Percentiles rank a stretch among this genome's conserved stretches.
Evolutionary conservation across 2,888 invertebrate genomes (phyloP).

Genomic region (Eupsilia transversa): DNA sequence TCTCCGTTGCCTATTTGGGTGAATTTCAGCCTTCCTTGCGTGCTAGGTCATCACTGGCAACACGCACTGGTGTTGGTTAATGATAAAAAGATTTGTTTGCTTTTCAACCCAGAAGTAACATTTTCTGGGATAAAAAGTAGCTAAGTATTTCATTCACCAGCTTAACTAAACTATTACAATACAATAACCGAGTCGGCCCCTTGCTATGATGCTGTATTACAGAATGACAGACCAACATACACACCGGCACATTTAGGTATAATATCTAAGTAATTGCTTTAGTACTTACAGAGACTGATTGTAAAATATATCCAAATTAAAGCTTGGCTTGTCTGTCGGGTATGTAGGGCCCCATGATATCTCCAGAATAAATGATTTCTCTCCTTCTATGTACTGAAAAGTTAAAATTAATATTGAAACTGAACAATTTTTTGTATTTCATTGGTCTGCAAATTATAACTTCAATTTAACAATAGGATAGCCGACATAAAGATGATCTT

Average conservation of each 20-base stretch:
- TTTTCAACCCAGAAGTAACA: background rate
- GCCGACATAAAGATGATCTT: background rate
- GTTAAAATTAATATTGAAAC: background rate
- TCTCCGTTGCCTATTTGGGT: background rate
- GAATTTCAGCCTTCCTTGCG: too few species aligned
- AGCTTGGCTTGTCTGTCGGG: constrained; percentile 94
- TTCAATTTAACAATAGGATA: background rate
- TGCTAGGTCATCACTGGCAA: too few species aligned
- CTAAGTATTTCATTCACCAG: background rate
- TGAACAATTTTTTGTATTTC: background rate
- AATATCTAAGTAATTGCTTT: background rate
- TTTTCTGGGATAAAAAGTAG: background rate
- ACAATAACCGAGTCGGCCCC: background rate
- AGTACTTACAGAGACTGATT: constrained; percentile 96
- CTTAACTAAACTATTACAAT: background rate
- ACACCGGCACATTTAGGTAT: background rate
- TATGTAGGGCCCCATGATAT: constrained; percentile 96
- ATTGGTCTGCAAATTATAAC: background rate
- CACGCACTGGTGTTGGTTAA: too few species aligned
- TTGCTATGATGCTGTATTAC: background rate
- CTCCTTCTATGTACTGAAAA: constrained; percentile 95
- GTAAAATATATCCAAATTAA: constrained; percentile 97
- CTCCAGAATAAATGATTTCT: constrained; percentile 96
- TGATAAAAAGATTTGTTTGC: background rate
- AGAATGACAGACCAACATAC: background rate